These are phyloP conservation scores for Hipparchia sbordonii DNA, from an alignment of 2,888 invertebrate species.

Conservation along the genomic window DNA sequence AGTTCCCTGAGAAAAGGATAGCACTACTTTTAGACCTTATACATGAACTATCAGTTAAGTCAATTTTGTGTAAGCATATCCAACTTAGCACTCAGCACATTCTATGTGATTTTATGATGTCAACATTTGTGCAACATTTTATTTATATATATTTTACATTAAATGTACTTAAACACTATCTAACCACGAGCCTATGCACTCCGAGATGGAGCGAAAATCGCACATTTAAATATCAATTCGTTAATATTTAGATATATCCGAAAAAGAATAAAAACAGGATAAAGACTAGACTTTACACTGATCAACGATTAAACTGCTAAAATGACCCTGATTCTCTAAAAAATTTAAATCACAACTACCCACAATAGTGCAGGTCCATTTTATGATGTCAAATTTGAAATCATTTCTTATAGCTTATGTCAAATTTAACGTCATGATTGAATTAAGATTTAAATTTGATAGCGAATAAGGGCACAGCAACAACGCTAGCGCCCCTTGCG, in stretches of 20 bases:
- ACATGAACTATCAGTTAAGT: too few species aligned
- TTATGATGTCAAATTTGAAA: neutral
- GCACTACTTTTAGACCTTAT: too few species aligned
- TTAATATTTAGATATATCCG: conserved; percentile 75
- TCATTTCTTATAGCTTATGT: neutral
- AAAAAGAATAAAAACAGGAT: conserved; percentile 80
- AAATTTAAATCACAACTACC: neutral
- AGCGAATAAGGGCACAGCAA: conserved; percentile 45
- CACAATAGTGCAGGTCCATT: neutral
- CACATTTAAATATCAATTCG: conserved; percentile 79
- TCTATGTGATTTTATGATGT: neutral
- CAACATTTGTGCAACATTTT: conserved; percentile 55
- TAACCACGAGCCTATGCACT: conserved; percentile 77
- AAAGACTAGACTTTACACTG: conserved; percentile 84
- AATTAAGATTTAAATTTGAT: neutral
- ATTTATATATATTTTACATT: conserved; percentile 65
- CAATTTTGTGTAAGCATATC: too few species aligned
- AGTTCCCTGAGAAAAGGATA: too few species aligned
- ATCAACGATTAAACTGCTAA: conserved; percentile 78
- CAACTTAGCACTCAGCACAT: too few species aligned
- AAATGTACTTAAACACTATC: conserved; percentile 79
- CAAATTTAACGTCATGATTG: neutral
- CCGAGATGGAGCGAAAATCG: conserved; percentile 64
- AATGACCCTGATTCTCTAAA: conserved; percentile 44
- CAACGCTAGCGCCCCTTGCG: conserved; percentile 60